Conservation (phyloP, 1,140 invertebrate genomes). For the Drosophila hydei region DNA sequence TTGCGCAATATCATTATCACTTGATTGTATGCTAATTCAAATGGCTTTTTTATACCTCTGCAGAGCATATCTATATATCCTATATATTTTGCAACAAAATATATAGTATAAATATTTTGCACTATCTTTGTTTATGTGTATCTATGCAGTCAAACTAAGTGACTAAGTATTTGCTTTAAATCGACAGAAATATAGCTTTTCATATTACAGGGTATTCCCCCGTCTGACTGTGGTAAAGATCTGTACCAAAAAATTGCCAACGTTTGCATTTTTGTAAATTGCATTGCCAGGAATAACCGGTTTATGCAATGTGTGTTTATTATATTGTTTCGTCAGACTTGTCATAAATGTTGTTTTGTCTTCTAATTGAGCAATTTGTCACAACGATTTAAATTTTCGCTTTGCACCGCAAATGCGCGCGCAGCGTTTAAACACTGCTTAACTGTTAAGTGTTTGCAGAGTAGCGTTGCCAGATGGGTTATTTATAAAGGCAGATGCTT, state of each 20-base stretch:
- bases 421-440: constrained; percentile 7
- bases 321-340: constrained; percentile 14
- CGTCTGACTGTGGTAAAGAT: too few relatives aligned
- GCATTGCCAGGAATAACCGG: constrained; percentile 2
- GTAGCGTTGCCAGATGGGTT: not conserved
- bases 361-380: constrained; percentile 30
- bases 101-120: not conserved
- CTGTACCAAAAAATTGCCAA: not conserved
- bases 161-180: too few relatives aligned
- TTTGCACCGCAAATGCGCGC: constrained; percentile 27
- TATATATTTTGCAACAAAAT: not conserved
- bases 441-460: constrained; percentile 5
- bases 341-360: constrained; percentile 23
- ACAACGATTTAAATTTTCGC: constrained; percentile 15
- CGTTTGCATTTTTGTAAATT: too few relatives aligned
- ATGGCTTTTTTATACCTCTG: constrained; percentile 23
- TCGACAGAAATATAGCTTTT: too few relatives aligned
- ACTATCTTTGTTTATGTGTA: too few relatives aligned
- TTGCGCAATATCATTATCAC: constrained; percentile 70
- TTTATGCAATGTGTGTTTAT: constrained; percentile 9
- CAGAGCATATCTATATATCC: not conserved
- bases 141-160: too few relatives aligned
- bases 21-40: constrained; percentile 75
- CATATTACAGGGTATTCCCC: too few relatives aligned
- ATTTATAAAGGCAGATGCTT: not conserved